These are phyloP conservation scores for Myiagra hebetior DNA, from an alignment of 2,113 vertebrate genomes.

Conservation along the genomic window DNA sequence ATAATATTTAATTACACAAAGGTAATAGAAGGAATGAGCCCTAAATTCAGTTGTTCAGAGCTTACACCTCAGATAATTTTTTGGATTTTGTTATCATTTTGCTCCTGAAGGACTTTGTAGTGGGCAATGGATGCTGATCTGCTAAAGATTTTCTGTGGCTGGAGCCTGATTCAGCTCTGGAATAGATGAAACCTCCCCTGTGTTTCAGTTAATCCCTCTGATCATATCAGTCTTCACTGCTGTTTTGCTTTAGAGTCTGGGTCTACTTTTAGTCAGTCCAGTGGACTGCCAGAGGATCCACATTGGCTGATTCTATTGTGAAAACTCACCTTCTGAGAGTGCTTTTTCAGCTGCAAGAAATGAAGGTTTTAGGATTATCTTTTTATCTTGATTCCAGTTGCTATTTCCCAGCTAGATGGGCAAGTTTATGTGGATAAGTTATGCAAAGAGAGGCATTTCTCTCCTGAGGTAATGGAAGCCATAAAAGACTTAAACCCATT, in stretches of 20 bases:
- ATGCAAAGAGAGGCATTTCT: neutral
- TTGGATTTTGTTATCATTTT: neutral
- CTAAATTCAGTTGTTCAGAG: neutral
- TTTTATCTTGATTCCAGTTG: neutral
- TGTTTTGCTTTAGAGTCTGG: neutral
- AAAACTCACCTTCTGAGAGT: neutral
- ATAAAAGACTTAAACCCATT: neutral
- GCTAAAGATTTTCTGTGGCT: neutral
- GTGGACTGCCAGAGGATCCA: neutral
- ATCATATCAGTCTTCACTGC: neutral
- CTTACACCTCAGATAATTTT: constrained; percentile 27
- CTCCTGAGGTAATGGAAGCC: neutral
- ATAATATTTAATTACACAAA: neutral
- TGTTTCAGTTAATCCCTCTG: constrained; percentile 41
- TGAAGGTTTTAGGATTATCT: neutral
- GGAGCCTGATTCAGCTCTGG: neutral
- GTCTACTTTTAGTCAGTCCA: neutral
- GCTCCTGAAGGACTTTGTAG: neutral
- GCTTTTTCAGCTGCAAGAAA: neutral
- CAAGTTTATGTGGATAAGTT: neutral
- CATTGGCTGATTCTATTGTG: neutral
- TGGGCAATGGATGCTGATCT: constrained; percentile 16
- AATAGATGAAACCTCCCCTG: neutral
- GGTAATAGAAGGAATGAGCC: neutral
- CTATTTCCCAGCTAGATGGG: neutral